phyloP scores from a whole-genome alignment of 2,888 invertebrate species.

The Lasioglossum figueresi region DNA sequence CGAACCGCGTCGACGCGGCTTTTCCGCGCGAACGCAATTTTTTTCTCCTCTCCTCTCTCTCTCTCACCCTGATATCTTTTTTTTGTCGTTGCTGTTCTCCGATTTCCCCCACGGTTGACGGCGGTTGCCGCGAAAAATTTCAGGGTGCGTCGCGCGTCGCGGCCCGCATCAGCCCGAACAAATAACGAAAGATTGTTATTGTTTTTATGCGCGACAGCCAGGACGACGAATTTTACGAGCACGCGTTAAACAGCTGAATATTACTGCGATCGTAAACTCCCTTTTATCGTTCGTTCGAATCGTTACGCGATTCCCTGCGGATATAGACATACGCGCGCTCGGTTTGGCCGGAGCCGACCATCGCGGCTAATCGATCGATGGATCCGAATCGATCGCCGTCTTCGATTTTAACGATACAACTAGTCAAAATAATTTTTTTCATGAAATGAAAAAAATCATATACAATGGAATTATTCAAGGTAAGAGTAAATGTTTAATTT shows the following conservation, averaged over 20 bases:
- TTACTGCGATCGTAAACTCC: constrained; percentile 71
- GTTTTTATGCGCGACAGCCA: constrained; percentile 70
- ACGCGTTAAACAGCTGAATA: constrained; percentile 72
- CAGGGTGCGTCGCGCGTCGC: constrained; percentile 19
- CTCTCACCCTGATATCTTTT: neutral
- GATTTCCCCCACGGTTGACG: neutral
- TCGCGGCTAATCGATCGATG: constrained; percentile 37
- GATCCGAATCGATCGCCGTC: constrained; percentile 19
- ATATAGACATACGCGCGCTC: constrained; percentile 36
- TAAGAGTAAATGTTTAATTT: too few species aligned
- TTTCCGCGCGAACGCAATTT: constrained; percentile 12
- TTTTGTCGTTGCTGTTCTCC: too few species aligned
- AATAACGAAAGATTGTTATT: constrained; percentile 73
- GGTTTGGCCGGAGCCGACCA: neutral
- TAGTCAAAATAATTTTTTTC: neutral
- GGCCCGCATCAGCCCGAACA: constrained; percentile 48
- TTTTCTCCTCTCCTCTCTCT: neutral
- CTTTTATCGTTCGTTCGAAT: constrained; percentile 71
- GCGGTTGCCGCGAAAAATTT: constrained; percentile 48
- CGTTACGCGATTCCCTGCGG: constrained; percentile 69
- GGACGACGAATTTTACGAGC: constrained; percentile 71
- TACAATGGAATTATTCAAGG: too few species aligned
- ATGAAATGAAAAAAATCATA: too few species aligned
- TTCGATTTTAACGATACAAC: neutral
- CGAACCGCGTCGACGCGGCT: constrained; percentile 37